Percentiles rank a stretch among this genome's conserved stretches.
phyloP scores from a whole-genome alignment of 2,797 vertebrate species.

The Microchirus variegatus region DNA sequence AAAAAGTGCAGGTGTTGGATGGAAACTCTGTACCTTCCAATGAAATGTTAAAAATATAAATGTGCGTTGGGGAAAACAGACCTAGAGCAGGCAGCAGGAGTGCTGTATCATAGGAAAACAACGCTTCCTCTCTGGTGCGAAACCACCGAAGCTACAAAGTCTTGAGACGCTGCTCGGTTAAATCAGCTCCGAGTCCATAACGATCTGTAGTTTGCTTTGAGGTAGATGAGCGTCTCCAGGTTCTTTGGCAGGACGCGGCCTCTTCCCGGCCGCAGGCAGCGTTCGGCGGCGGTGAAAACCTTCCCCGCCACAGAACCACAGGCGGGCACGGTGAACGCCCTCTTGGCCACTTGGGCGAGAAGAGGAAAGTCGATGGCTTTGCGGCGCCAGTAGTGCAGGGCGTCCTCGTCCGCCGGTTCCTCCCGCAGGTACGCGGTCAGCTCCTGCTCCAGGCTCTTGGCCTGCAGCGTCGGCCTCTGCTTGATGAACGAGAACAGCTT shows the following conservation, averaged over 20 bases:
- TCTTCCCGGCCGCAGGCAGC: constrained; percentile 69
- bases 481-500: constrained; percentile 87
- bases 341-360: constrained; percentile 83
- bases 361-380: constrained; percentile 85
- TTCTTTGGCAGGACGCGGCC: constrained; percentile 80
- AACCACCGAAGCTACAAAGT: constrained; percentile 30
- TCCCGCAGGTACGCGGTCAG: constrained; percentile 81
- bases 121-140: not conserved
- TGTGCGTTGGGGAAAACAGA: too few species aligned
- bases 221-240: constrained; percentile 84
- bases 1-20: too few species aligned
- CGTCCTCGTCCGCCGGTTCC: constrained; percentile 85
- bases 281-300: constrained; percentile 77
- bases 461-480: constrained; percentile 82
- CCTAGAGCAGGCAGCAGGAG: too few species aligned
- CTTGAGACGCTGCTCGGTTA: constrained; percentile 22
- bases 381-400: constrained; percentile 85
- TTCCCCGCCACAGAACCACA: constrained; percentile 78
- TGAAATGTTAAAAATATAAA: too few species aligned
- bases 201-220: constrained; percentile 84
- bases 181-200: constrained; percentile 75
- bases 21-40: too few species aligned
- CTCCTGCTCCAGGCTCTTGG: constrained; percentile 85
- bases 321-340: constrained; percentile 82
- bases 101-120: too few species aligned